Base-by-base conservation (phyloP, 2,113 vertebrate species). In the Arizona elegans region DNA sequence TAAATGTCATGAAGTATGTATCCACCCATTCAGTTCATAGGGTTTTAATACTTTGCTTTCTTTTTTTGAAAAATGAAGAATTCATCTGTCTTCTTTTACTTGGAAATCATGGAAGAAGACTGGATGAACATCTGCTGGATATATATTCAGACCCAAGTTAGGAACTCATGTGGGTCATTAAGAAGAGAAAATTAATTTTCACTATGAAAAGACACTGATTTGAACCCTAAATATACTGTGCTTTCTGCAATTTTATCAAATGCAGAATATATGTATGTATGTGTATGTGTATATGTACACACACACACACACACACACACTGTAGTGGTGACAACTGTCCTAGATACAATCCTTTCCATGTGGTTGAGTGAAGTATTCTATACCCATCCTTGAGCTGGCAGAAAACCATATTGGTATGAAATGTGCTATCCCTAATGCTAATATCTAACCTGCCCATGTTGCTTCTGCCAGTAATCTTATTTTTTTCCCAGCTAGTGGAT, bases 31-130 rank as follows among this genome's bases (percentile, higher is more conserved):
- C 38, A 33, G 43, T 87, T 62, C 91, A 93, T 62, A 87, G 47
- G 81, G 11, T 65, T 89, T 81, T 7, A 91, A 0, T 94, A 54
- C 75, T 93, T 96, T 91, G 55, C 15, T 87, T 90, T 97, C 94
- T 47, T 86, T 29, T 65, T 70, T 65, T 89, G 33, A 26, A 94
- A 91, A 92, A 91, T 3, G 0, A 29, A 91, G 50, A 89, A 1
- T 90, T 53, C 5, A 54, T 58, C 33, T 11, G 13, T 8, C 59
- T 50, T 33, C 29, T 43, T 88, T 65, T 11, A 7, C 50, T 43
- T 55, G 24, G 17, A 13, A 8, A 13, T 65, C 4, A 92, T 70
- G 33, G 87, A 54, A 8, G 29, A 90, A 90, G 12, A 88, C 19
- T 85, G 19, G n/a, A 29, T 75, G 54, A 88, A 23, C 29, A 59